A percentile compares a stretch with the other conserved stretches of the same genome.
Evolutionary conservation across 2,888 invertebrate genomes (phyloP).

Genomic region (Microctonus hyperodae): DNA sequence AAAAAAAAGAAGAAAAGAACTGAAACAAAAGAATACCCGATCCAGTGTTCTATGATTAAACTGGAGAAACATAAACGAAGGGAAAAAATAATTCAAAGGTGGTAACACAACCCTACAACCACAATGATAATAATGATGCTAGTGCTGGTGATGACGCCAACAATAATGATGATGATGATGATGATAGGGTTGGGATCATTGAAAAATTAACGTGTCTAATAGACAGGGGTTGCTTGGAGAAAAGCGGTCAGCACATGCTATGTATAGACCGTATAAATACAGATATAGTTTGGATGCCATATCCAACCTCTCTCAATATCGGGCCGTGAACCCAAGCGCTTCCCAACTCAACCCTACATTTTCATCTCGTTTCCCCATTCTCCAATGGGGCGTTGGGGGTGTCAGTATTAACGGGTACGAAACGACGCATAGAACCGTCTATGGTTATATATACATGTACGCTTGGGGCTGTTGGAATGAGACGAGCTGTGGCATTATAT

Average conservation of each 20-base stretch:
- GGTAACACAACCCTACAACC: background rate
- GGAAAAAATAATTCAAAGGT: background rate
- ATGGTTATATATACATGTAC: slow-evolving; percentile 18
- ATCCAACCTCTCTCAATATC: background rate
- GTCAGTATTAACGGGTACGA: slow-evolving; percentile 19
- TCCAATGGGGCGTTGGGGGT: slow-evolving; percentile 9
- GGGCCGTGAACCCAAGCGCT: background rate
- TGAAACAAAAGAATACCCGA: background rate
- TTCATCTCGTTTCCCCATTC: background rate
- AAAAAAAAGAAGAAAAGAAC: background rate
- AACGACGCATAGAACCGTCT: slow-evolving; percentile 13
- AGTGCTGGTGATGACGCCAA: background rate
- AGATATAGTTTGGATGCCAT: background rate
- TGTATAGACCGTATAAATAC: background rate
- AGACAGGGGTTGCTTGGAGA: background rate
- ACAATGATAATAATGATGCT: background rate
- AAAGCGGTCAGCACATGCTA: background rate
- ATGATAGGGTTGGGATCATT: background rate
- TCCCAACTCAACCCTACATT: slow-evolving; percentile 1
- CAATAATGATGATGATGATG: background rate
- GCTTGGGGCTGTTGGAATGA: slow-evolving; percentile 17
- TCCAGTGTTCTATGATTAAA: background rate
- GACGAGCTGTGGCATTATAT: slow-evolving; percentile 20
- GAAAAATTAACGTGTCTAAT: slow-evolving; percentile 8
- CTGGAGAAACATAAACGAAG: background rate